Evolutionary conservation across 2,113 vertebrate genomes (phyloP), one percentile per base, ranked within the genome.

Genomic region (Xenopus laevis): DNA sequence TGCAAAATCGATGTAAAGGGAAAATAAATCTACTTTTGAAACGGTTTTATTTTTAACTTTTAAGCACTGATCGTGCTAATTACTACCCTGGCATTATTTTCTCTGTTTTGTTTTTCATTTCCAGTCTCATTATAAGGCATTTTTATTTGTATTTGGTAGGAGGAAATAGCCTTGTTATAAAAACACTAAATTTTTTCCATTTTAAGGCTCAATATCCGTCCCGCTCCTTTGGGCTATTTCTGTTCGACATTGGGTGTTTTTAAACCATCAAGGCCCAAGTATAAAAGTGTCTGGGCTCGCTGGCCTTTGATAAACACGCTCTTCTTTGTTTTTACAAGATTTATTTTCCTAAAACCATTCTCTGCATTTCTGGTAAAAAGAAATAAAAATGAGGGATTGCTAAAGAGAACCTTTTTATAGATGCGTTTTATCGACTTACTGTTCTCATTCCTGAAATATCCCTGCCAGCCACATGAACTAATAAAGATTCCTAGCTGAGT

Each of bases 151-250:
- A 33, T 33, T 74, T 74, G 67, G 68, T 66, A 57, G 16, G 17
- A 16, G n/a, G 17, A 57, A 57, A 57, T n/a, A 16, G 7, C 17
- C 15, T 18, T 57, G 61, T 65, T 47, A 23, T 47, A 65, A 64
- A 65, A 64, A 18, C 46, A 40, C 47, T 27, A 21, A 55, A 68
- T 61, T 52, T 68, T 75, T 75, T 68, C 57, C 57, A 68, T 68
- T 75, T 68, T 74, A 57, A 64, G 50, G 33, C 61, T 63, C 23
- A 55, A 27, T 65, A 57, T 64, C 63, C 61, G 21, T 72, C 50
- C 18, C 63, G 60, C 27, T 64, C 62, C 71, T 74, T 68, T 17
- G 23, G 65, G 65, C 65, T 74, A 50, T 74, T 74, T 52, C 45
- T 44, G 72, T 44, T n/a, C 65, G 52, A 11, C 18, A 17, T 62